phyloP scores from a whole-genome alignment of 2,797 vertebrate genomes.

The Pangasius macronema region DNA sequence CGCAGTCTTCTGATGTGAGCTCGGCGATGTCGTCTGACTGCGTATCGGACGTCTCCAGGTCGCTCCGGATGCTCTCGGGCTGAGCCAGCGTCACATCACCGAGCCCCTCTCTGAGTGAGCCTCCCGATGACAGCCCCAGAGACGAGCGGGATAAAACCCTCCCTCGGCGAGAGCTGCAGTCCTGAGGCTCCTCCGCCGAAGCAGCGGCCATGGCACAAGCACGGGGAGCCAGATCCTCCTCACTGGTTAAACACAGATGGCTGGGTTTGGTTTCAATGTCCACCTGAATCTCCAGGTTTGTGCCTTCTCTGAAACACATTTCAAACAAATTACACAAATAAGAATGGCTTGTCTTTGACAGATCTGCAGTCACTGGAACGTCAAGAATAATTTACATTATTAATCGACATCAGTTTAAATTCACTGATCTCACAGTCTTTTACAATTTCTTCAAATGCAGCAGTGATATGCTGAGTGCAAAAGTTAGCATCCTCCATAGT shows the following conservation, averaged over 20 bases:
- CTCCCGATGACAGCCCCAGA: conserved; percentile 69
- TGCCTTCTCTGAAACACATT: conserved; percentile 86
- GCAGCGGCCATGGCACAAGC: conserved; percentile 70
- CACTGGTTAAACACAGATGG: conserved; percentile 91
- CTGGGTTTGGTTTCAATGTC: conserved; percentile 98
- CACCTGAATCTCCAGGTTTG: conserved; percentile 98
- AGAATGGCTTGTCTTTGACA: not conserved
- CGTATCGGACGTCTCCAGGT: conserved; percentile 97
- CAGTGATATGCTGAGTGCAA: not conserved
- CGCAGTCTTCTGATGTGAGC: conserved; percentile 93
- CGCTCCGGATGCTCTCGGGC: conserved; percentile 96
- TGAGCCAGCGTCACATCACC: conserved; percentile 92
- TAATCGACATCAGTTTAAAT: not conserved
- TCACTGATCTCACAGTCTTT: not conserved
- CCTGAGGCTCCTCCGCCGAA: conserved; percentile 83
- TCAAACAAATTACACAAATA: not conserved
- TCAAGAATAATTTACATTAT: not conserved
- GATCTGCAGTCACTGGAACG: not conserved
- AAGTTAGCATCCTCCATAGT: not conserved
- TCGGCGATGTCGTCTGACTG: conserved; percentile 96
- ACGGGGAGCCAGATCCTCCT: conserved; percentile 81
- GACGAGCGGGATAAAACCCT: conserved; percentile 74
- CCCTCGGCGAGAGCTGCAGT: conserved; percentile 76
- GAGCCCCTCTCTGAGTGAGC: conserved; percentile 82
- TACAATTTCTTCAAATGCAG: not conserved